These are phyloP conservation scores for Caenorhabditis brenneri DNA, from an alignment of 1,140 invertebrate genomes.

Conservation along the genomic window DNA sequence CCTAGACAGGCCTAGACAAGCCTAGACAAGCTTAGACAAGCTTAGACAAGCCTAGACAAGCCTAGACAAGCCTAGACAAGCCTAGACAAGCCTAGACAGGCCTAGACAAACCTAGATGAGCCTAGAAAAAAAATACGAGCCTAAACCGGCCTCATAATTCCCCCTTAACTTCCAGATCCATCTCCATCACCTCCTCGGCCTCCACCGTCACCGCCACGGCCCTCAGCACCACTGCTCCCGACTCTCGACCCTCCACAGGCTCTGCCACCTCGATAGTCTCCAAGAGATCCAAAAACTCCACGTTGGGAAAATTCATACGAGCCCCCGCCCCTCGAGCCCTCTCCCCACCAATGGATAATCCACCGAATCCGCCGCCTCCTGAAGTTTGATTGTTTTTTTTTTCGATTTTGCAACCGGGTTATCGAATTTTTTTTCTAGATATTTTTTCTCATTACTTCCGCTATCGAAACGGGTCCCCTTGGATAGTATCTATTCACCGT, in stretches of 20 bases:
- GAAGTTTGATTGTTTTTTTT: background rate
- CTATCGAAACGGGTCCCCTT: background rate
- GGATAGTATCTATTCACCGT: slow-evolving; percentile 17
- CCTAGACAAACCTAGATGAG: no score
- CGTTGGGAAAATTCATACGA: background rate
- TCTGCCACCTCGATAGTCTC: background rate
- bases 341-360: background rate
- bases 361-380: background rate
- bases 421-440: background rate
- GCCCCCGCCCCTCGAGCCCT: background rate
- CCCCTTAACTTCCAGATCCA: background rate
- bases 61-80: no score
- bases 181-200: background rate
- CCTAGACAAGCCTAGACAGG: no score
- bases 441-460: background rate
- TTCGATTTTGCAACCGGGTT: background rate
- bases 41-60: no score
- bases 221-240: background rate
- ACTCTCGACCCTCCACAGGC: slow-evolving; percentile 13
- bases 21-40: no score
- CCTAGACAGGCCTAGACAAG: no score
- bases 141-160: no score
- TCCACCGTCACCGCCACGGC: background rate
- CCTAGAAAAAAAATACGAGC: no score
- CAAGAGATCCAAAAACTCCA: slow-evolving; percentile 2